A percentile compares a stretch with the other conserved stretches of the same genome.
phyloP scores from a whole-genome alignment of 1,140 invertebrate genomes.

The Drosophila lacertosa region DNA sequence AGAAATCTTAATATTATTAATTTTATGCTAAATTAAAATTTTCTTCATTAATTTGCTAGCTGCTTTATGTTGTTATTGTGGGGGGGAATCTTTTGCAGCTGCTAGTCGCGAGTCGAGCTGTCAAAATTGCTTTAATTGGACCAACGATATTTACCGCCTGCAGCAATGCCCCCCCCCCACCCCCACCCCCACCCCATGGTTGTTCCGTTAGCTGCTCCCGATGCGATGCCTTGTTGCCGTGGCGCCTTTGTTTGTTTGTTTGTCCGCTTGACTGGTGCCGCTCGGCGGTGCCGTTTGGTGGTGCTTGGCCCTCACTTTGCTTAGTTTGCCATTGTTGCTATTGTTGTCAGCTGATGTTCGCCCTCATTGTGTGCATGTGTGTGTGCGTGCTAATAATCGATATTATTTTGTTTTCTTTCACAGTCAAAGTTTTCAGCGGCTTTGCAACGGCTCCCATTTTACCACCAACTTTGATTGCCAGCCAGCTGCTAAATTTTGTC shows the following conservation, averaged over 20 bases:
- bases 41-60: constrained; percentile 6
- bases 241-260: constrained; percentile 70
- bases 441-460: constrained; percentile 39
- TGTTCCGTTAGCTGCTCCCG: no score
- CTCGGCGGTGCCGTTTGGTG: constrained; percentile 10
- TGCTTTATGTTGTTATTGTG: not conserved
- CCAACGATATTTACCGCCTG: constrained; percentile 57
- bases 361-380: constrained; percentile 19
- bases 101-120: constrained; percentile 49
- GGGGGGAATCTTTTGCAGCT: constrained; percentile 18
- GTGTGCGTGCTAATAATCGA: constrained; percentile 75
- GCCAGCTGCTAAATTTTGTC: no score
- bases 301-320: constrained; percentile 19
- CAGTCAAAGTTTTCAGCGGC: constrained; percentile 66
- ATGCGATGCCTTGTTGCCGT: constrained; percentile 45
- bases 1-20: constrained; percentile 54
- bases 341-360: constrained; percentile 24
- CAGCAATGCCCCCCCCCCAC: constrained; percentile 28
- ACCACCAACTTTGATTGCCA: constrained; percentile 1
- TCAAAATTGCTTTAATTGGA: constrained; percentile 77
- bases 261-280: constrained; percentile 52
- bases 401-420: constrained; percentile 77
- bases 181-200: no score
- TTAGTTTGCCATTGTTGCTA: constrained; percentile 1
- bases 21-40: constrained; percentile 59